Evolutionary conservation across 2,113 vertebrate genomes (phyloP), one percentile per base, ranked within the genome.

Genomic region (Osmerus eperlanus): DNA sequence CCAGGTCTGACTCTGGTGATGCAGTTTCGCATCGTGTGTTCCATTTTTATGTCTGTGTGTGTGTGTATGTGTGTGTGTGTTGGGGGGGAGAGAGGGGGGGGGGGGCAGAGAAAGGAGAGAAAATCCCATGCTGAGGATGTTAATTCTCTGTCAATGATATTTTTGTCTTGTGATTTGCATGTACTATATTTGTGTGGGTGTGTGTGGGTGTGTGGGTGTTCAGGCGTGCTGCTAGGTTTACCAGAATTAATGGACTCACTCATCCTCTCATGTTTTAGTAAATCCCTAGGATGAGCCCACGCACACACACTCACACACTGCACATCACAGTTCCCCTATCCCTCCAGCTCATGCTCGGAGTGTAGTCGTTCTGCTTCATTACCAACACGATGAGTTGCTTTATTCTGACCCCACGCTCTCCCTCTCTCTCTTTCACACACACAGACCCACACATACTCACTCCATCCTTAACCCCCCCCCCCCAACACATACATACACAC

Each of bases 281-380:
- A 71, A 66, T 76, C 74, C 70, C 70, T 75, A 21, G 59, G 62
- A 60, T 53, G 54, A 12, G 18, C 25, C 19, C 36, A 41, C 36
- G 8, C 36, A 41, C 5, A 41, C 54, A 51, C 71, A 41, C 32
- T 25, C 68, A 16, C 52, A 59, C 56, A 59, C 56, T 14, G 15
- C 56, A 14, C 23, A 23, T 61, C 36, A 9, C 36, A 8, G 36
- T 41, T 41, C 36, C 36, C 36, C 36, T 61, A 19, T 23, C 59
- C 59, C 14, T 14, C 21, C 23, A 11, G 21, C 13, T 23, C 4
- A 61, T 21, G 14, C 59, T 25, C 21, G 1, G 59, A 23, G 25
- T 11, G 25, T 25, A 23, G 21, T 61, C 3, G 32, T 70, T 88
- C 70, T 74, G 67, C 70, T 58, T 77, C 72, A 2, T 83, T 78